Evolutionary conservation across 2,113 vertebrate species (phyloP).

Genomic region (Platichthys stellatus): DNA sequence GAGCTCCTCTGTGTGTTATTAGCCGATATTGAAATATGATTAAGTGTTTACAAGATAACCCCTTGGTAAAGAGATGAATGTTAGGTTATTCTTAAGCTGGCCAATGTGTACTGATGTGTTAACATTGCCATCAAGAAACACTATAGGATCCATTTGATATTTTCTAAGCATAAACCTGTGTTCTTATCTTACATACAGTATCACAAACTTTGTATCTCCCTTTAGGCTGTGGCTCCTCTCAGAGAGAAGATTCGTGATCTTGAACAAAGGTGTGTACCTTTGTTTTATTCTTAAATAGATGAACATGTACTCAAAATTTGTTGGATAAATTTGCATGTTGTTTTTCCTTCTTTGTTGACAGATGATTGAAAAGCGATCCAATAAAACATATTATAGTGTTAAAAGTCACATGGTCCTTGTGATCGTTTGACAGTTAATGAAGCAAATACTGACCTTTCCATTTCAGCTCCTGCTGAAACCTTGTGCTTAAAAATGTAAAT

Average conservation of each 20-base stretch:
- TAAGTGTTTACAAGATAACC: background rate
- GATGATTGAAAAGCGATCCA: background rate
- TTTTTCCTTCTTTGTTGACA: background rate
- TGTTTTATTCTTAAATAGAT: background rate
- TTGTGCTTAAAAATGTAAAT: background rate
- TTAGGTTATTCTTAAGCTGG: no score
- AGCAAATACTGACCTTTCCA: background rate
- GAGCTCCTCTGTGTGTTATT: background rate
- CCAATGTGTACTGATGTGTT: no score
- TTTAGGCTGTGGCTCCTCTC: conserved; percentile 79
- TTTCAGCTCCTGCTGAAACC: background rate
- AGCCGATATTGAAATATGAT: background rate
- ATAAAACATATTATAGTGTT: background rate
- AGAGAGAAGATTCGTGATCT: conserved; percentile 83
- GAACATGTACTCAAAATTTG: background rate
- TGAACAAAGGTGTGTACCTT: conserved; percentile 78
- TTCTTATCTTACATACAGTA: background rate
- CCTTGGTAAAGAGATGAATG: no score
- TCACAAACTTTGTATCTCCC: conserved; percentile 18
- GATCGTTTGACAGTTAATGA: no score
- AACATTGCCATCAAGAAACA: no score
- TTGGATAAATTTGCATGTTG: background rate
- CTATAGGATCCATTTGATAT: no score
- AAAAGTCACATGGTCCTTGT: no score
- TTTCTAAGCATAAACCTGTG: background rate